phyloP scores from a whole-genome alignment of 1,140 invertebrate genomes.

The Dryas iulia region DNA sequence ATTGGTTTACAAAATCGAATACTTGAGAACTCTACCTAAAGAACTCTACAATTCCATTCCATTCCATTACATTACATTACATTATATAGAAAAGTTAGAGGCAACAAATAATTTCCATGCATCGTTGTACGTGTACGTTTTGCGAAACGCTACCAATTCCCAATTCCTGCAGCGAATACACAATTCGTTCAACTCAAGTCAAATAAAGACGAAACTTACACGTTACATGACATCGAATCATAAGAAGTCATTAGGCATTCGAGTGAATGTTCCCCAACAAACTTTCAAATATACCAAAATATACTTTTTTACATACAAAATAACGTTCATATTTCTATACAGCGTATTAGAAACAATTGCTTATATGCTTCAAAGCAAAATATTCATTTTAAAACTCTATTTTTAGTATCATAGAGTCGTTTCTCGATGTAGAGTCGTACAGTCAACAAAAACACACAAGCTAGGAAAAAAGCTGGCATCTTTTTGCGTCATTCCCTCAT shows the following conservation, averaged over 20 bases:
- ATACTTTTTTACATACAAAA: conserved; percentile 18
- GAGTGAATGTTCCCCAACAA: conserved; percentile 43
- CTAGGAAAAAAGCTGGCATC: conserved; percentile 54
- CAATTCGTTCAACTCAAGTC: conserved; percentile 43
- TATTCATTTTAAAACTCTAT: conserved; percentile 7
- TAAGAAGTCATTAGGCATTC: conserved; percentile 58
- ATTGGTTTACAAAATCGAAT: too few relatives aligned
- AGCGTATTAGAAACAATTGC: conserved; percentile 39
- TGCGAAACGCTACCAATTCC: conserved; percentile 36
- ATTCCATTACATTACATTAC: not conserved
- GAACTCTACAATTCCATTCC: not conserved
- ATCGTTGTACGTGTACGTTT: conserved; percentile 38
- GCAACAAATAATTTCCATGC: conserved; percentile 8
- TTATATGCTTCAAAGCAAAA: conserved; percentile 22
- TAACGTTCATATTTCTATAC: conserved; percentile 29
- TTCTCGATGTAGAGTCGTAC: not conserved
- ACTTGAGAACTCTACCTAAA: too few relatives aligned
- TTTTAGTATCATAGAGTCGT: conserved; percentile 3
- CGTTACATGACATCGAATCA: conserved; percentile 57
- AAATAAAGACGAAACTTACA: conserved; percentile 52
- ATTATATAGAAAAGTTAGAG: conserved; percentile 5
- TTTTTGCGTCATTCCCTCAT: conserved; percentile 52
- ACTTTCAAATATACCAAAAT: conserved; percentile 14
- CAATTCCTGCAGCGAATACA: conserved; percentile 35
- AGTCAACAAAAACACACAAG: conserved; percentile 41